These are phyloP conservation scores for Drosophila neonasuta DNA, from an alignment of 2,888 invertebrate species.

Conservation along the genomic window DNA sequence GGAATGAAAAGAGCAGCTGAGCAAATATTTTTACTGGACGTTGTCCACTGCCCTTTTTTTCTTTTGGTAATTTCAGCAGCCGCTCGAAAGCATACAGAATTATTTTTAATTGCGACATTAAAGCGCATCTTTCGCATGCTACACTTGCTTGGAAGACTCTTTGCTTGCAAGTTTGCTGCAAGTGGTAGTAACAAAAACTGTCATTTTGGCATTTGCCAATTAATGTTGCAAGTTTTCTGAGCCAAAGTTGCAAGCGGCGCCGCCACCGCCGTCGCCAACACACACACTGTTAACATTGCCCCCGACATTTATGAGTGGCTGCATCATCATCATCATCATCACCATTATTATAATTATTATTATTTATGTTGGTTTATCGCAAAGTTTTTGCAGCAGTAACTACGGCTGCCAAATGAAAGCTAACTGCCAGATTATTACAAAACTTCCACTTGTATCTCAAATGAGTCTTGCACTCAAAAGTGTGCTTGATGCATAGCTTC, in stretches of 20 bases:
- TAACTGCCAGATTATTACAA: slow-evolving; percentile 38
- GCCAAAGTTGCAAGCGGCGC: neutral
- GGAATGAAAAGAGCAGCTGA: neutral
- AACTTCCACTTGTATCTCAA: slow-evolving; percentile 26
- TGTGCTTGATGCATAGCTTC: slow-evolving; percentile 6
- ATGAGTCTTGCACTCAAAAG: slow-evolving; percentile 1
- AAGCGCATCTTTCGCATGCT: neutral
- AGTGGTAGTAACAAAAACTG: slow-evolving; percentile 2
- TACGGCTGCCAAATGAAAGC: slow-evolving; percentile 13
- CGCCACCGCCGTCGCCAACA: neutral
- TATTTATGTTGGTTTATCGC: slow-evolving; percentile 30
- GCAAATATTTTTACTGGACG: neutral
- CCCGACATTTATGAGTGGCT: slow-evolving; percentile 34
- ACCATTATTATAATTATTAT: slow-evolving; percentile 20
- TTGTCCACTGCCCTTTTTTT: too few species aligned
- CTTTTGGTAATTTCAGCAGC: neutral
- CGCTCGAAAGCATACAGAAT: neutral
- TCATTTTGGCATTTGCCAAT: slow-evolving; percentile 20
- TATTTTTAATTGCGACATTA: neutral
- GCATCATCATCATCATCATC: slow-evolving; percentile 2
- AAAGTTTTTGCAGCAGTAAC: slow-evolving; percentile 15
- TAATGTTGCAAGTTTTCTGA: slow-evolving; percentile 22
- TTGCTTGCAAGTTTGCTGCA: neutral
- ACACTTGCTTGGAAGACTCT: neutral
- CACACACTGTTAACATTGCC: slow-evolving; percentile 12